These are phyloP conservation scores for Oryzias melastigma DNA, from an alignment of 2,113 vertebrate genomes.

Conservation along the genomic window DNA sequence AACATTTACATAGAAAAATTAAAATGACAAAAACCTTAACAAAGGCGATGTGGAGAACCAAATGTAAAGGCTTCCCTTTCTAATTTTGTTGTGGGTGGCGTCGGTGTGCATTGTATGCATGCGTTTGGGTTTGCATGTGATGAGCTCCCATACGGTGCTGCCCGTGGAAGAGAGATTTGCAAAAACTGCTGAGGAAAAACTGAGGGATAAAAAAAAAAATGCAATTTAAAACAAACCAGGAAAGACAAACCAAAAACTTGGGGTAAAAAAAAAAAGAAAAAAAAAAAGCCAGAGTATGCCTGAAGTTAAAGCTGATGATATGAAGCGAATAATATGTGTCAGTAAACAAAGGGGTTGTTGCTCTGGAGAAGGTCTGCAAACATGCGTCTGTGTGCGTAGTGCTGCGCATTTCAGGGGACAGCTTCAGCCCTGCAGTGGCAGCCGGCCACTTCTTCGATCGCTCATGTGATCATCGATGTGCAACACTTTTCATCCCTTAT, in stretches of 20 bases:
- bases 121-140: constrained; percentile 37
- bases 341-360: constrained; percentile 33
- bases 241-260: constrained; percentile 65
- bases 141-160: constrained; percentile 54
- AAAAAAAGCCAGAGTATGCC: constrained; percentile 26
- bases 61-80: constrained; percentile 74
- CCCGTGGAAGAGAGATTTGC: constrained; percentile 58
- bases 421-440: constrained; percentile 37
- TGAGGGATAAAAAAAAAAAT: constrained; percentile 27
- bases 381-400: constrained; percentile 15
- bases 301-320: constrained; percentile 57
- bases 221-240: constrained; percentile 61
- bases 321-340: constrained; percentile 46
- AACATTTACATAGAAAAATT: constrained; percentile 66
- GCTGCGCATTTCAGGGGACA: constrained; percentile 37
- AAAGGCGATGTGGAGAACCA: constrained; percentile 71
- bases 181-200: constrained; percentile 57
- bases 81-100: constrained; percentile 38
- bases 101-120: constrained; percentile 26
- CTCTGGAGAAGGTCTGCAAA: constrained; percentile 32
- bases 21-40: constrained; percentile 67
- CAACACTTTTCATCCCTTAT: constrained; percentile 70
- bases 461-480: constrained; percentile 61
- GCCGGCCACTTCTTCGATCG: constrained; percentile 29
- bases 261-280: constrained; percentile 48